Evolutionary conservation across 2,888 invertebrate genomes (phyloP), one percentile per base, ranked within the genome.

Genomic region (Oxytorus armatus): DNA sequence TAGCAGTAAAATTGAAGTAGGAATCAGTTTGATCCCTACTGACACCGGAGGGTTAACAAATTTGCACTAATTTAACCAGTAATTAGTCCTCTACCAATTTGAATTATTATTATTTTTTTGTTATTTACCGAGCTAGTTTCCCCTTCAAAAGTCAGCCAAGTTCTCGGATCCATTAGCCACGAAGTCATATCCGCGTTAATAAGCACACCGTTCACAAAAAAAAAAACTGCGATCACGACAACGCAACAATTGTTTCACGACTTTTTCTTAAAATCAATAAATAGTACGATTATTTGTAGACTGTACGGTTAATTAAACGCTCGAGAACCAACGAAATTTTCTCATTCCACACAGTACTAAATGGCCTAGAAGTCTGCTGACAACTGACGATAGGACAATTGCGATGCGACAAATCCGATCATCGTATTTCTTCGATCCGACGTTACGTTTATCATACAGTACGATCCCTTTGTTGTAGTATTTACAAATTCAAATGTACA

Each of bases 101-200:
- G 2, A 29, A 29, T 29, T 29, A 3, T 29, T 29, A 29, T 29
- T 29, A 3, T 29, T 29, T 3, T 29, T 29, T 29, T 29, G 5
- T 47, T 79, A 80, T 84, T 88, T 87, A 88, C 88, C 88, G 81
- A 78, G 63, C 16, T 84, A 21, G 82, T 84, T 18, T 86, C 87
- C 16, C 83, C 78, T 10, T 88, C 88, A 83, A 88, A 88, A n/a
- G n/a, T n/a, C n/a, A n/a, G n/a, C 89, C 89, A 90, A 59, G 84
- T 86, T 79, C 86, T 82, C 3, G 88, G 86, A 81, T 87, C 85
- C 11, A 86, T 83, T 10, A 89, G 75, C 90, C 89, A 89, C 59
- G 86, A 83, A 79, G 85, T 88, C 88, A 89, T 89, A 36, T 53
- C 75, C 57, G 61, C 44, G 53, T 23, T n/a, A n/a, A n/a, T n/a